phyloP scores from a whole-genome alignment of 2,888 invertebrate species.

The Drosophila paracracens region DNA sequence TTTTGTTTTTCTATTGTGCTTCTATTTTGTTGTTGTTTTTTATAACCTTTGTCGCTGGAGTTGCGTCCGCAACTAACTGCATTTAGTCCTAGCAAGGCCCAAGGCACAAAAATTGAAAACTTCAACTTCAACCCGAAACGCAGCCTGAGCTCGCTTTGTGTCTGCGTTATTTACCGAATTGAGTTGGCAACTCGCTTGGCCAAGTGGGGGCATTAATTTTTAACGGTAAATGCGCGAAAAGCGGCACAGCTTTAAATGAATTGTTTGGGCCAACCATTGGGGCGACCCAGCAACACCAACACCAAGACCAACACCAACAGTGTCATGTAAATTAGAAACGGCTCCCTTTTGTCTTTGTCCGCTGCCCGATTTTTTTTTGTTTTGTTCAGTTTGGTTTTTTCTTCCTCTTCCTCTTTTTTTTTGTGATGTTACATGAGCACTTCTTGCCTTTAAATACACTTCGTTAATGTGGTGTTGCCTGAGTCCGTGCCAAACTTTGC shows the following conservation, averaged over 20 bases:
- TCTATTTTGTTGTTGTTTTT: neutral
- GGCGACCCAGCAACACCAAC: neutral
- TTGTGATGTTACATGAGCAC: slow-evolving; percentile 40
- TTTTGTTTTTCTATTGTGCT: neutral
- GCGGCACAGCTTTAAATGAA: slow-evolving; percentile 71
- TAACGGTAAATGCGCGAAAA: slow-evolving; percentile 81
- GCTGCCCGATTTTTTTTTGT: slow-evolving; percentile 5
- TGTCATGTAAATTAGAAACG: slow-evolving; percentile 78
- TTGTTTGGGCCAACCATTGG: slow-evolving; percentile 52
- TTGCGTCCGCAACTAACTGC: slow-evolving; percentile 39
- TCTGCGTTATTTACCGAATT: slow-evolving; percentile 74
- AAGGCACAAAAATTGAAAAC: slow-evolving; percentile 19
- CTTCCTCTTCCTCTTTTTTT: slow-evolving; percentile 7
- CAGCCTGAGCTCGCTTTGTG: slow-evolving; percentile 24
- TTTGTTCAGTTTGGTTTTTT: neutral
- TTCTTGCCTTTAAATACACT: slow-evolving; percentile 54
- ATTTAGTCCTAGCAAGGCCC: slow-evolving; percentile 23
- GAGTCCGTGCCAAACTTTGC: neutral
- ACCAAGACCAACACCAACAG: slow-evolving; percentile 15
- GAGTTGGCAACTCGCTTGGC: slow-evolving; percentile 69
- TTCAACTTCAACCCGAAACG: slow-evolving; percentile 9
- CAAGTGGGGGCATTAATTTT: slow-evolving; percentile 81
- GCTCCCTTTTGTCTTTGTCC: slow-evolving; percentile 60
- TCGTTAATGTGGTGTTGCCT: neutral
- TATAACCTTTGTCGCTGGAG: slow-evolving; percentile 4